Conservation (phyloP, 2,113 vertebrate species). For the Rhinogobius similis region DNA sequence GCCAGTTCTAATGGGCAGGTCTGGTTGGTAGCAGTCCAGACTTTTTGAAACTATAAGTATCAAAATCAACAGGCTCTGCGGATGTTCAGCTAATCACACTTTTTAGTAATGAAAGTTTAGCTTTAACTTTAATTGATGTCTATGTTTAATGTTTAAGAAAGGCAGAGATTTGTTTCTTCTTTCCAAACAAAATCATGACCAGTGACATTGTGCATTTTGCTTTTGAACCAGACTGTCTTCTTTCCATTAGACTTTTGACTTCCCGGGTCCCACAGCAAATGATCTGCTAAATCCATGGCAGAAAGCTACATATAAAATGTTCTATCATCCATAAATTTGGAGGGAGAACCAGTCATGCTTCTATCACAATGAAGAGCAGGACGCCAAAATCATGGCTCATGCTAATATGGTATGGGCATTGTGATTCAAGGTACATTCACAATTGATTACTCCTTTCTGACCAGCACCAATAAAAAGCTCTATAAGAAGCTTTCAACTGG, state of each 20-base stretch:
- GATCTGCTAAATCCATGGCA: no score
- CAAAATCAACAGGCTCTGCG: constrained; percentile 1
- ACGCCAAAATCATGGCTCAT: not conserved
- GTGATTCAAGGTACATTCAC: not conserved
- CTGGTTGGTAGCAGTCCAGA: constrained; percentile 33
- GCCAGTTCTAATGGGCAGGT: constrained; percentile 25
- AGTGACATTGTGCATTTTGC: not conserved
- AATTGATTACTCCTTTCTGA: no score
- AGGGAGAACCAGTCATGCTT: not conserved
- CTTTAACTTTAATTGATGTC: not conserved
- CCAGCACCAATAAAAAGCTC: no score
- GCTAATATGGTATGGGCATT: not conserved
- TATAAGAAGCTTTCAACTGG: no score
- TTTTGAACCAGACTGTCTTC: no score
- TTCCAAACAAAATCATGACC: not conserved
- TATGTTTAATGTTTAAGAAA: not conserved
- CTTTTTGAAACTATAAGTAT: constrained; percentile 5
- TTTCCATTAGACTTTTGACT: not conserved
- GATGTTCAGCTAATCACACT: not conserved
- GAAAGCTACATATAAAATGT: not conserved
- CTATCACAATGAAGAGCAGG: not conserved
- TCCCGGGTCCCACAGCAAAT: no score
- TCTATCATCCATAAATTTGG: not conserved
- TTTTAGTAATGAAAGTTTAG: not conserved
- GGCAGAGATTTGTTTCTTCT: not conserved